These are phyloP conservation scores for Lepas anatifera DNA, from an alignment of 2,888 invertebrate species.

Conservation along the genomic window DNA sequence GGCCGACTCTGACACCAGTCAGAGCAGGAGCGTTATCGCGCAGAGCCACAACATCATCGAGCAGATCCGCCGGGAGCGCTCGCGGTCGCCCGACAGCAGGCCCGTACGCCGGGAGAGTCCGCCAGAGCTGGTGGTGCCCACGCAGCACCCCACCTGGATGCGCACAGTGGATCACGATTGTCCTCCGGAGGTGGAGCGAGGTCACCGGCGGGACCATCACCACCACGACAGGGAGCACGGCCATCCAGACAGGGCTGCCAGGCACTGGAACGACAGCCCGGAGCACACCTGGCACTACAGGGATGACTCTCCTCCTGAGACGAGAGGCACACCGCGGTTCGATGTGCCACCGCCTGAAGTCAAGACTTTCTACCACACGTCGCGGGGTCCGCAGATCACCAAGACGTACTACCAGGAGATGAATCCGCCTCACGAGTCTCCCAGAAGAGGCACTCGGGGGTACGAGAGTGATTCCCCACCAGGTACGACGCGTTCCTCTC, in stretches of 20 bases:
- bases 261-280: no score
- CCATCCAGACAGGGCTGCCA: no score
- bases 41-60: neutral
- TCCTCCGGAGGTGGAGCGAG: no score
- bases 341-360: neutral
- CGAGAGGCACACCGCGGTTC: no score
- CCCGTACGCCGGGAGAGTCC: neutral
- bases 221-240: no score
- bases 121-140: neutral
- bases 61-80: neutral
- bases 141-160: neutral
- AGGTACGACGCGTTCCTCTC: neutral
- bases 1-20: neutral
- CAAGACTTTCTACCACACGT: no score
- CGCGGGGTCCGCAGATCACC: neutral
- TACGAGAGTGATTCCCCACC: neutral
- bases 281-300: no score
- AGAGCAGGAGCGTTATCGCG: neutral
- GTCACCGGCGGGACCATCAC: no score
- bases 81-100: neutral
- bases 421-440: neutral
- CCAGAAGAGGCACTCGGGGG: neutral
- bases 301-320: no score
- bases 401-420: neutral
- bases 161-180: neutral